Evolutionary conservation across 2,113 vertebrate genomes (phyloP), one percentile per base, ranked within the genome.

Genomic region (Tonatia bakeri): DNA sequence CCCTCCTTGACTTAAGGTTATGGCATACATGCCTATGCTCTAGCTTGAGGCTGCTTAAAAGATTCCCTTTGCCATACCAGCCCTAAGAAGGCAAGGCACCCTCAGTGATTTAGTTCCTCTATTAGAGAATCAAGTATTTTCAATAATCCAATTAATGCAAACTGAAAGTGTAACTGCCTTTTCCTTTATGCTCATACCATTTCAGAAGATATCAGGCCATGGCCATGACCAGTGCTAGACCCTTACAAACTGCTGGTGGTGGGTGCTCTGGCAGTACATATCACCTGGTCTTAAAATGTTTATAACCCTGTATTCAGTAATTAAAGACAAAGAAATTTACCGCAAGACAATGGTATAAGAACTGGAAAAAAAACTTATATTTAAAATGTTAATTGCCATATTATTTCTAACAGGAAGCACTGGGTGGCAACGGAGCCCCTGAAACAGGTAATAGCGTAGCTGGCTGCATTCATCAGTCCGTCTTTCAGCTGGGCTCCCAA

Each of bases 11-110:
- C 36, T 89, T 89, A 61, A 75, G 1, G 5, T 4, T 77, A 8
- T 33, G 14, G 47, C 11, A 0, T 31, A 28, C 36, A 2, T 36
- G 6, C 56, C 15, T 87, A 0, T 59, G 87, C 40, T 76, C 13
- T 64, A 69, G 43, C 50, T 88, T 47, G 56, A 54, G 54, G 64
- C n/a, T 61, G 4, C 90, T 91, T 77, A 10, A 90, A 96, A 87
- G 64, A 38, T 28, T 69, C 38, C 76, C 15, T 12, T 84, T 75
- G 47, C 36, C 31, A 6, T 22, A 73, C 40, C 40, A 26, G 3
- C 84, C 7, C 50, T 36, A 59, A 86, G 47, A 26, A 72, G 76
- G 86, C 26, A 72, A 94, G 65, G 20, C 14, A 79, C 50, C 36
- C 22, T 50, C 7, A 36, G 19, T 94, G 67, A 73, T 72, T 59